Evolutionary conservation across 92 coral and sea anemone genomes (phyloP).

Genomic region (Epizoanthus ramosus): DNA sequence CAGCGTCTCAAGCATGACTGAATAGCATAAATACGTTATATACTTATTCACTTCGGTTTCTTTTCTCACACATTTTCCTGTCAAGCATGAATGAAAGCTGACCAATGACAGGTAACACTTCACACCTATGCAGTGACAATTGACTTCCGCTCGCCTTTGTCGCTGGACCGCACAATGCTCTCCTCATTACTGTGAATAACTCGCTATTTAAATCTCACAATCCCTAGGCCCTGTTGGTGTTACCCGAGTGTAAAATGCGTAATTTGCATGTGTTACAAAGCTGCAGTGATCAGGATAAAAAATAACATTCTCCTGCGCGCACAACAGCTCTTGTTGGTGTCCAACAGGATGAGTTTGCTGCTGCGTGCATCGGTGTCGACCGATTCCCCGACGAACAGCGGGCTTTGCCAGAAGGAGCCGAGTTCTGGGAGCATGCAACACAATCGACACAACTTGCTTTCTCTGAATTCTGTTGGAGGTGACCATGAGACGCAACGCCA

Average conservation of each 20-base stretch:
- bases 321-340: neutral
- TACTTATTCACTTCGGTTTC: too few species aligned
- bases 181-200: conserved; percentile 29
- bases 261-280: conserved; percentile 47
- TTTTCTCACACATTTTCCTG: conserved; percentile 27
- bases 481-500: too few species aligned
- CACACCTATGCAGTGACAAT: conserved; percentile 42
- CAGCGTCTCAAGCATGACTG: too few species aligned
- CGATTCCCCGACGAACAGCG: too few species aligned
- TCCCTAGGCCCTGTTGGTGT: conserved; percentile 26
- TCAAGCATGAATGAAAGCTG: neutral
- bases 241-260: conserved; percentile 27
- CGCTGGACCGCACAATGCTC: conserved; percentile 10
- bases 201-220: conserved; percentile 20
- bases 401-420: too few species aligned
- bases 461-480: too few species aligned
- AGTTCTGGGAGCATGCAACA: too few species aligned
- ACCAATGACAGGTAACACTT: conserved; percentile 28
- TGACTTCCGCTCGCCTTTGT: conserved; percentile 37
- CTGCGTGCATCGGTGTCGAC: neutral
- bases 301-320: neutral
- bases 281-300: neutral
- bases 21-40: too few species aligned
- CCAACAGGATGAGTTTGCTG: neutral
- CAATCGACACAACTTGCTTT: too few species aligned